These are phyloP conservation scores for Epicauta chinensis DNA, from an alignment of 1,140 invertebrate species.

Conservation along the genomic window DNA sequence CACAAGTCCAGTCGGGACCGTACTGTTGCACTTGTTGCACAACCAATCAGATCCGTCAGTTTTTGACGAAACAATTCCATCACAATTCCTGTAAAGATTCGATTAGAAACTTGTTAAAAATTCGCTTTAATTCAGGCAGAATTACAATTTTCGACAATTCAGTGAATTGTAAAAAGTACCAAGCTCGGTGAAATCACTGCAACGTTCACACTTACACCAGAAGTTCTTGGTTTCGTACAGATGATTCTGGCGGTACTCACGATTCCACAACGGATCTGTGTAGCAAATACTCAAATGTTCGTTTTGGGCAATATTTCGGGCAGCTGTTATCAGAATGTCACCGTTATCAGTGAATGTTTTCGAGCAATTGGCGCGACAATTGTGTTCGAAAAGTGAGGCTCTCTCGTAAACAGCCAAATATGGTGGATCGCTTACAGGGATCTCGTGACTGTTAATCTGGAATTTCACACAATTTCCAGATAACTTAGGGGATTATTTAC, in stretches of 20 bases:
- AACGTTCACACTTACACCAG: conserved; percentile 59
- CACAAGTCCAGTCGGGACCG: conserved; percentile 44
- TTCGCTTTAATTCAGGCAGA: too few relatives aligned
- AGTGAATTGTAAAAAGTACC: conserved; percentile 64
- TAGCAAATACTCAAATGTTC: conserved; percentile 62
- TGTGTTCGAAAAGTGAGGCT: conserved; percentile 66
- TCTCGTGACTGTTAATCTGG: conserved; percentile 61
- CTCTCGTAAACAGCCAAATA: conserved; percentile 60
- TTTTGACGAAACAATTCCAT: background rate
- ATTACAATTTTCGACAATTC: conserved; percentile 54
- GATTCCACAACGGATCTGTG: conserved; percentile 65
- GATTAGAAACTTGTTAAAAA: background rate
- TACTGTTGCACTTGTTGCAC: conserved; percentile 51
- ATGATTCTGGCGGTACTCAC: conserved; percentile 57
- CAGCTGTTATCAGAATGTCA: conserved; percentile 52
- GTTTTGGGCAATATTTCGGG: conserved; percentile 45
- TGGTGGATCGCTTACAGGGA: conserved; percentile 58
- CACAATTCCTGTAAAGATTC: background rate
- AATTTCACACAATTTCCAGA: too few relatives aligned
- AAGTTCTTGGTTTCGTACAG: conserved; percentile 66
- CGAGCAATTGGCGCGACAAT: conserved; percentile 64
- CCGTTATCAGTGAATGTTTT: conserved; percentile 63
- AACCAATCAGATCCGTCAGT: conserved; percentile 1
- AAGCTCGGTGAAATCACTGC: conserved; percentile 64
- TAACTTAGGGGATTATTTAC: too few relatives aligned